A percentile compares a stretch with the other conserved stretches of the same genome.
Evolutionary conservation across 1,140 invertebrate genomes (phyloP).

Genomic region (Aphelinus atriplicis): DNA sequence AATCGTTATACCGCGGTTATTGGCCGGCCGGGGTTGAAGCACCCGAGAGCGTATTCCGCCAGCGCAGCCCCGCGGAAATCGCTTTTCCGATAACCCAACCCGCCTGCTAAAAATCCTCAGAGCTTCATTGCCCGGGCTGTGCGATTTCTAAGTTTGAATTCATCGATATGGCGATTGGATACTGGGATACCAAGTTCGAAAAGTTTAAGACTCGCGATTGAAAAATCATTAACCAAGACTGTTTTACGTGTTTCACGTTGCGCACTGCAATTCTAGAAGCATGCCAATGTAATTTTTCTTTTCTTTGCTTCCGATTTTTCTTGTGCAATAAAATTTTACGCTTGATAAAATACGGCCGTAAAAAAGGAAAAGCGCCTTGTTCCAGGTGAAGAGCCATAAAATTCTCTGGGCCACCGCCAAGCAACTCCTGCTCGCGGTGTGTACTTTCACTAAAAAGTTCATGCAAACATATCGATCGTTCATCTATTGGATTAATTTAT

Average conservation of each 20-base stretch:
- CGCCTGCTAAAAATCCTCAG: not conserved
- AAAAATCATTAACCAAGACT: no score
- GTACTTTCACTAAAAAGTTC: conserved; percentile 19
- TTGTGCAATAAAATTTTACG: conserved; percentile 6
- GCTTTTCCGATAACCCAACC: conserved; percentile 27
- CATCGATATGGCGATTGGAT: no score
- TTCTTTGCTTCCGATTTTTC: not conserved
- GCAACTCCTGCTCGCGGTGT: not conserved
- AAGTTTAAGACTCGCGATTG: no score
- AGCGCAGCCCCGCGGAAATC: conserved; percentile 14
- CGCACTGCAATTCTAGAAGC: no score
- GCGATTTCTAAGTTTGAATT: no score
- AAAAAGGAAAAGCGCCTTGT: conserved; percentile 24
- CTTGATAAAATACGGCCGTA: conserved; percentile 22
- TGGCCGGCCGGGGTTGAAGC: conserved; percentile 18
- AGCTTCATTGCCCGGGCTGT: no score
- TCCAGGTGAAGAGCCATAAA: conserved; percentile 23
- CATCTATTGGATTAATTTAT: conserved; percentile 6
- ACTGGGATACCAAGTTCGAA: no score
- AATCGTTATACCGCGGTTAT: conserved; percentile 32
- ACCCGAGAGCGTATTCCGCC: not conserved
- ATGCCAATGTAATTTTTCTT: no score
- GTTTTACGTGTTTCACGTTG: no score
- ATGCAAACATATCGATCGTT: conserved; percentile 23
- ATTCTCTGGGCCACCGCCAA: conserved; percentile 1